These are phyloP conservation scores for Trichogramma pretiosum DNA, from an alignment of 1,140 invertebrate species.

Conservation along the genomic window DNA sequence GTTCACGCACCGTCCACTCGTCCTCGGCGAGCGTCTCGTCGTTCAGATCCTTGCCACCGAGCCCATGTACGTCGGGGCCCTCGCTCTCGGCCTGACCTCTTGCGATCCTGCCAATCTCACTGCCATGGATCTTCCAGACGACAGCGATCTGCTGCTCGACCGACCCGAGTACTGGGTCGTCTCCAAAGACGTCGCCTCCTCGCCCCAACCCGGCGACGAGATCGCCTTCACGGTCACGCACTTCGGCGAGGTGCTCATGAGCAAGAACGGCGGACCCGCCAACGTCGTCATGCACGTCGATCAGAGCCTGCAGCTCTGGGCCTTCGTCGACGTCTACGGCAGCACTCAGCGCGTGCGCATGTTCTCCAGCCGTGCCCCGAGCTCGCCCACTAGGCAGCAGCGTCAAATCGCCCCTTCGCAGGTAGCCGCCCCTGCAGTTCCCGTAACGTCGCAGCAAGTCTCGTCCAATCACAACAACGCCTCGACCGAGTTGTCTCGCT, in stretches of 20 bases:
- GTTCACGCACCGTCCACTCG: constrained; percentile 77
- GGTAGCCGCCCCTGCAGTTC: constrained; percentile 10
- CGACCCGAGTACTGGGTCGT: constrained; percentile 97
- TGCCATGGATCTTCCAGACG: constrained; percentile 75
- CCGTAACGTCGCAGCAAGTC: constrained; percentile 27
- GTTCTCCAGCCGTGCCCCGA: constrained; percentile 45
- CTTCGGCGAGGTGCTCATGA: constrained; percentile 81
- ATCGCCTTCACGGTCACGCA: constrained; percentile 78
- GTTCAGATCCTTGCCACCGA: constrained; percentile 80
- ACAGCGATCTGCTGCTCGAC: constrained; percentile 85
- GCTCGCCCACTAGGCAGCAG: constrained; percentile 34
- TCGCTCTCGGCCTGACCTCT: constrained; percentile 87
- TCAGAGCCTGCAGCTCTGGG: constrained; percentile 79
- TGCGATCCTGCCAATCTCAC: constrained; percentile 76
- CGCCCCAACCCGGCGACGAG: constrained; percentile 77
- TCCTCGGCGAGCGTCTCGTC: constrained; percentile 77
- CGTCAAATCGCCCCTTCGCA: constrained; percentile 25
- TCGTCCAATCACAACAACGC: constrained; percentile 35
- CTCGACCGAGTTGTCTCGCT: constrained; percentile 40
- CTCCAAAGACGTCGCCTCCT: constrained; percentile 81
- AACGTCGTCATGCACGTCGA: constrained; percentile 90
- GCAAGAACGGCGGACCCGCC: constrained; percentile 73
- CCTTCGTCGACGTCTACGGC: constrained; percentile 93
- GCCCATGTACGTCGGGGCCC: constrained; percentile 73
- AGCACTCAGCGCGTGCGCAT: constrained; percentile 79